These are phyloP conservation scores for Nephrocerus scutellatus DNA, from an alignment of 2,888 invertebrate genomes.

Conservation along the genomic window DNA sequence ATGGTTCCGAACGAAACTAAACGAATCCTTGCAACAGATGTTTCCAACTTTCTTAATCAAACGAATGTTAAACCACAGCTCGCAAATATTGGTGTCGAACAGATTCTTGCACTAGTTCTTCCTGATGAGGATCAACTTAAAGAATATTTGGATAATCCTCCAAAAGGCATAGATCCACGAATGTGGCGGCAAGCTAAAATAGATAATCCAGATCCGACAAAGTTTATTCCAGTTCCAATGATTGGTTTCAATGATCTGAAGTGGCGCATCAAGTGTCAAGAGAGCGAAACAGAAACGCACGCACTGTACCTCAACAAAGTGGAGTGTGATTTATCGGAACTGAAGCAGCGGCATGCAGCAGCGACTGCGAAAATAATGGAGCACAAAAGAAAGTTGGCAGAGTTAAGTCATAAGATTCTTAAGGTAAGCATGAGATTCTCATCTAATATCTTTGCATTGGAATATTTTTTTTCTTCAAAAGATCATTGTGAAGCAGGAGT, in stretches of 20 bases:
- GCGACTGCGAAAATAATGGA: slow-evolving; percentile 76
- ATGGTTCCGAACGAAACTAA: slow-evolving; percentile 57
- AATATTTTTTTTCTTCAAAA: too few species aligned
- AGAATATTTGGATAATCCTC: slow-evolving; percentile 86
- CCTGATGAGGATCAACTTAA: slow-evolving; percentile 73
- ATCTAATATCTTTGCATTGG: too few species aligned
- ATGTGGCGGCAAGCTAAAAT: slow-evolving; percentile 94
- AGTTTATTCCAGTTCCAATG: slow-evolving; percentile 89
- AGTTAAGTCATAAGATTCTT: slow-evolving; percentile 75
- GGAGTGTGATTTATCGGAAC: slow-evolving; percentile 65
- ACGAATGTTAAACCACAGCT: slow-evolving; percentile 66
- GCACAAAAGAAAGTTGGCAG: slow-evolving; percentile 70
- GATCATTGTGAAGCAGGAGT: slow-evolving; percentile 84
- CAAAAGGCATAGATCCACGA: slow-evolving; percentile 81
- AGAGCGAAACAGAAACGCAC: slow-evolving; percentile 76
- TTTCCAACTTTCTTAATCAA: slow-evolving; percentile 64
- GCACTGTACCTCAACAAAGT: slow-evolving; percentile 73
- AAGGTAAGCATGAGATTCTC: slow-evolving; percentile 57
- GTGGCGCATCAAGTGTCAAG: slow-evolving; percentile 75
- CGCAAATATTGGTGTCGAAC: slow-evolving; percentile 62
- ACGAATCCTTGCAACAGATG: slow-evolving; percentile 65
- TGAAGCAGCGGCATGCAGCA: slow-evolving; percentile 74
- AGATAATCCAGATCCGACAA: slow-evolving; percentile 88
- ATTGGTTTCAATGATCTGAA: slow-evolving; percentile 79
- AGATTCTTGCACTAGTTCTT: slow-evolving; percentile 64